Evolutionary conservation across 2,888 invertebrate species (phyloP), one percentile per base, ranked within the genome.

Genomic region (Pseudanteris insignis): DNA sequence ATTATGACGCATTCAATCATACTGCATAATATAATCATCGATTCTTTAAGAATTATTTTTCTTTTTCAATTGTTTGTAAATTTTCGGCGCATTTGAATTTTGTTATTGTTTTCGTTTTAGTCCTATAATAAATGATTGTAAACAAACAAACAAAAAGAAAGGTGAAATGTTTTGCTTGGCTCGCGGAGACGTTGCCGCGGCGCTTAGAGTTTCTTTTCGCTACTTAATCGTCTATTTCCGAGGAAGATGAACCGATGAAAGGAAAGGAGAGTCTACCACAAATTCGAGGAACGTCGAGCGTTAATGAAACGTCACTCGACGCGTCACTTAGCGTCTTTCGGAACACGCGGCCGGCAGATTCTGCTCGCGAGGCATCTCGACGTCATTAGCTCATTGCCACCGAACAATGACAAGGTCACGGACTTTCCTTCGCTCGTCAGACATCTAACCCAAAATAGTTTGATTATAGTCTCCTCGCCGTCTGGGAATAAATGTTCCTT

Each of bases 291-390:
- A 51, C 50, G 55, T 29, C 47, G 63, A 53, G 71, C 68, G 71
- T 71, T 74, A 74, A 74, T 70, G 72, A 73, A 72, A 68, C 70
- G 70, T 73, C 72, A 70, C 69, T 71, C 72, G 67, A 51, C 68
- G 67, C 67, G 68, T 73, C 72, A 70, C 69, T 72, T 70, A 70
- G 65, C 64, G 67, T 66, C 67, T 65, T 68, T 68, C 55, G 55
- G 64, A 40, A 55, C 55, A 47, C 41, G 26, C 37, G 55, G 51
- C 44, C 51, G 60, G 63, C 62, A 62, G 57, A 57, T 46, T 61
- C 40, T 41, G 55, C 57, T n/a, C 59, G 43, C 38, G 53, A 51
- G 41, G 50, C 63, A 57, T 64, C 63, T 41, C 54, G 60, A 66
- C 58, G 51, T 44, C 53, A 40, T 61, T 46, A 58, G 50, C 55